A percentile compares a stretch with the other conserved stretches of the same genome.
Conservation (phyloP, 2,113 vertebrate genomes). For the Microcebus murinus region DNA sequence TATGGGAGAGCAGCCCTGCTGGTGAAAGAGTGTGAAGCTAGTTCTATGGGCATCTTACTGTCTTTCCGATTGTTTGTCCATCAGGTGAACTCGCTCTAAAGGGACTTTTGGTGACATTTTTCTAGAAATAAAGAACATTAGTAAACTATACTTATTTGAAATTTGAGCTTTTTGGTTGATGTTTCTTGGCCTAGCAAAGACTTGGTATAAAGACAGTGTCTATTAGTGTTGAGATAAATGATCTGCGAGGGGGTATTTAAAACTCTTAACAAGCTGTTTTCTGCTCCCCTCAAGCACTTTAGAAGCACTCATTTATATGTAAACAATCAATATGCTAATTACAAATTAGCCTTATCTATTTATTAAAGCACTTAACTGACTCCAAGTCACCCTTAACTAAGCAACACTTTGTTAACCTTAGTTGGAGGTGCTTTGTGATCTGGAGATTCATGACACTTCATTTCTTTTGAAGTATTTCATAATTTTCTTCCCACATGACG, state of each 20-base stretch:
- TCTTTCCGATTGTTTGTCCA: neutral
- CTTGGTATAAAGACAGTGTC: neutral
- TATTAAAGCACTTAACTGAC: constrained; percentile 52
- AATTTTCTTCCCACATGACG: neutral
- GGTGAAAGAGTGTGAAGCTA: neutral
- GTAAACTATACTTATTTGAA: neutral
- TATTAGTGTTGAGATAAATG: constrained; percentile 40
- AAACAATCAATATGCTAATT: constrained; percentile 69
- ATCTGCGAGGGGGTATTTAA: constrained; percentile 22
- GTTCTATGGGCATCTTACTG: neutral
- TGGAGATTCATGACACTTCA: constrained; percentile 1
- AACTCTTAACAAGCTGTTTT: constrained; percentile 17
- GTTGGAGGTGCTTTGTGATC: neutral
- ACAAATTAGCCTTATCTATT: constrained; percentile 51
- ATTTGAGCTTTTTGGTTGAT: neutral
- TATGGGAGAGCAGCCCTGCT: fast-evolving
- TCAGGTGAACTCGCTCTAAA: neutral
- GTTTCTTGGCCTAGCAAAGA: neutral
- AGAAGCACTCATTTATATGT: constrained; percentile 45
- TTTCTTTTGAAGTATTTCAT: constrained; percentile 16
- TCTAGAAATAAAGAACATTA: neutral
- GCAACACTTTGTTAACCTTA: constrained; percentile 16
- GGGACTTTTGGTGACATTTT: neutral
- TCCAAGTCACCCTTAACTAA: constrained; percentile 37
- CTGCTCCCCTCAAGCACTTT: neutral